These are phyloP conservation scores for Erynnis tages DNA, from an alignment of 2,888 invertebrate genomes.

Conservation along the genomic window DNA sequence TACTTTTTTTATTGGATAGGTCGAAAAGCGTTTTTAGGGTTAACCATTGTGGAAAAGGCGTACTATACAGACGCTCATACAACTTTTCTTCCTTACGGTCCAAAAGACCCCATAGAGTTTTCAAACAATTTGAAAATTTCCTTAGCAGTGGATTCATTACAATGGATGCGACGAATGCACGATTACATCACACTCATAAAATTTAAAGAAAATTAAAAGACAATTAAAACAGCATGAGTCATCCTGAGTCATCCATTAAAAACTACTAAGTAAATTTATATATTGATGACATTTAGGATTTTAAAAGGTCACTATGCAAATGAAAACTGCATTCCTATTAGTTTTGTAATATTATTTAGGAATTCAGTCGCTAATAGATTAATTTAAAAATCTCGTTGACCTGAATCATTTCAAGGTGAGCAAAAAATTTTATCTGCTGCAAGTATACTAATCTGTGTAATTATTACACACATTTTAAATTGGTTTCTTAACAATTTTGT, in stretches of 20 bases:
- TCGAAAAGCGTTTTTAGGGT: no score
- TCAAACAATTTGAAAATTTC: no score
- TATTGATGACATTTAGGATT: constrained; percentile 7
- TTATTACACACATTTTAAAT: neutral
- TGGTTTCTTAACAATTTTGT: no score
- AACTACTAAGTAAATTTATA: neutral
- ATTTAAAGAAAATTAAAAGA: no score
- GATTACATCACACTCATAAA: neutral
- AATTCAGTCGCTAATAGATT: neutral
- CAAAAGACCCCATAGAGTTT: no score
- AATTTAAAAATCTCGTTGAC: neutral
- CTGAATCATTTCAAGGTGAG: constrained; percentile 7
- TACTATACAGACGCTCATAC: no score
- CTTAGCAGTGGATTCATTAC: no score
- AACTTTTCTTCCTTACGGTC: no score
- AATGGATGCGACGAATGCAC: no score
- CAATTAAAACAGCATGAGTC: constrained; percentile 10
- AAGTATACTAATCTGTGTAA: no score
- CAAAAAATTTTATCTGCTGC: neutral
- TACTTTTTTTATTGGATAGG: no score
- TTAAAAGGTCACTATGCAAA: constrained; percentile 11
- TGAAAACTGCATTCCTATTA: constrained; percentile 13
- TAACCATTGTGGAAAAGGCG: no score
- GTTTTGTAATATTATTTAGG: constrained; percentile 2
- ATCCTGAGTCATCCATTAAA: neutral